These are phyloP conservation scores for Ophion obscuratus DNA, from an alignment of 2,888 invertebrate genomes.

Conservation along the genomic window DNA sequence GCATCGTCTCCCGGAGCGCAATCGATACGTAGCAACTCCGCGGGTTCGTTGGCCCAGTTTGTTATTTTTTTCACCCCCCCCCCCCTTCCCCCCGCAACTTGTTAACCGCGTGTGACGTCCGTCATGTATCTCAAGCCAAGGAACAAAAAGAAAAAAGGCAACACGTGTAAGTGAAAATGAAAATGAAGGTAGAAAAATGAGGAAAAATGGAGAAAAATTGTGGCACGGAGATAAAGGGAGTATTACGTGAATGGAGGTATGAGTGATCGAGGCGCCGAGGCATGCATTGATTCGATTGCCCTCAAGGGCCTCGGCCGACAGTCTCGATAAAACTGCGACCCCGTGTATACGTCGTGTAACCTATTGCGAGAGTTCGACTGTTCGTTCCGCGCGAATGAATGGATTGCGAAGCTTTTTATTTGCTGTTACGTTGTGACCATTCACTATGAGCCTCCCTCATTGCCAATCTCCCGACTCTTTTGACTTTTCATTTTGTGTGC, in stretches of 20 bases:
- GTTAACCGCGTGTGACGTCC: neutral
- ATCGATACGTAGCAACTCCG: slow-evolving; percentile 56
- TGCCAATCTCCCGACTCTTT: neutral
- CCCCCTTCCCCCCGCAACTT: neutral
- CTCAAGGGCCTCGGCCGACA: neutral
- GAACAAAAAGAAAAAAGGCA: neutral
- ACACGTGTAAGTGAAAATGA: neutral
- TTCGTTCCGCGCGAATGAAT: neutral
- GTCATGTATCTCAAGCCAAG: neutral
- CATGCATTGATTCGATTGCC: slow-evolving; percentile 1
- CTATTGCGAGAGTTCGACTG: neutral
- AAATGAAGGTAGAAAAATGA: neutral
- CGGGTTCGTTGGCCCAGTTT: slow-evolving; percentile 65
- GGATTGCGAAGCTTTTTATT: neutral
- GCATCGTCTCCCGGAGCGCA: slow-evolving; percentile 42
- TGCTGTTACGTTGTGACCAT: neutral
- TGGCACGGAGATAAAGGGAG: neutral
- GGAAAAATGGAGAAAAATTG: neutral
- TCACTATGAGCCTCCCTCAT: neutral
- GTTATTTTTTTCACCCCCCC: slow-evolving; percentile 16
- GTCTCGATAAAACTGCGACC: neutral
- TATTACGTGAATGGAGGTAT: neutral
- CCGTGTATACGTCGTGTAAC: neutral
- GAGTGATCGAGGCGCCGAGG: neutral
- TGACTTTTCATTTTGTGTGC: neutral